These are phyloP conservation scores for Temnopleurus reevesii DNA, from an alignment of 53 echinoderm and acorn worm species.

Conservation along the genomic window DNA sequence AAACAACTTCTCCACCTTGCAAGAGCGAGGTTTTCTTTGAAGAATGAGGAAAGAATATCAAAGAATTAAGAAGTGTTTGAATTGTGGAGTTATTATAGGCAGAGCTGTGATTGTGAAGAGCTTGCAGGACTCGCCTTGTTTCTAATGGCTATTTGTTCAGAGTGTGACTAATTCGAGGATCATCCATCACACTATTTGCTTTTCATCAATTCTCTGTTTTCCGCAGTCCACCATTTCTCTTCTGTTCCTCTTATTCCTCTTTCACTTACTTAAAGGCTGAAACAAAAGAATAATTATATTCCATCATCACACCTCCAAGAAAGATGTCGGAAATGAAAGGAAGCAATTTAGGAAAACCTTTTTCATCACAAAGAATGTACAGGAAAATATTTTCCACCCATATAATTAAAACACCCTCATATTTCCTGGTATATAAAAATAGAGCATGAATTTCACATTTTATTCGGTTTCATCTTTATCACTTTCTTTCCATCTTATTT, in stretches of 20 bases:
- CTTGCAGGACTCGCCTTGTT: constrained; percentile 14
- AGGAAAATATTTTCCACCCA: too few species aligned
- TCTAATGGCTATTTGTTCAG: constrained; percentile 55
- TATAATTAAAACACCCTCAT: too few species aligned
- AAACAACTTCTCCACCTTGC: background rate
- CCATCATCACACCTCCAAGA: background rate
- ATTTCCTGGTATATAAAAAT: too few species aligned
- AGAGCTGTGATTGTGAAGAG: constrained; percentile 36
- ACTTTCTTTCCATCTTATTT: too few species aligned
- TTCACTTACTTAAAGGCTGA: constrained; percentile 26
- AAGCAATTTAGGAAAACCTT: too few species aligned
- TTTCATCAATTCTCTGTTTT: constrained; percentile 59
- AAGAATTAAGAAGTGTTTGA: constrained; percentile 51
- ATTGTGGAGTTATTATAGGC: constrained; percentile 33
- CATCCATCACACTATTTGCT: constrained; percentile 58
- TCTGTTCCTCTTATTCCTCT: constrained; percentile 2
- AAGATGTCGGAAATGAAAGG: too few species aligned
- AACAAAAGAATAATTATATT: background rate
- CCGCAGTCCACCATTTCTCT: constrained; percentile 35
- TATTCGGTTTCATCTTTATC: too few species aligned
- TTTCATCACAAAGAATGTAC: too few species aligned
- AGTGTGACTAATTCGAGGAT: constrained; percentile 56
- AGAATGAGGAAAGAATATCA: constrained; percentile 42
- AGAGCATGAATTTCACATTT: too few species aligned
- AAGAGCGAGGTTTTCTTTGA: too few species aligned